Evolutionary conservation across 2,888 invertebrate species (phyloP), one percentile per base, ranked within the genome.

Genomic region (Uropetala carovei): DNA sequence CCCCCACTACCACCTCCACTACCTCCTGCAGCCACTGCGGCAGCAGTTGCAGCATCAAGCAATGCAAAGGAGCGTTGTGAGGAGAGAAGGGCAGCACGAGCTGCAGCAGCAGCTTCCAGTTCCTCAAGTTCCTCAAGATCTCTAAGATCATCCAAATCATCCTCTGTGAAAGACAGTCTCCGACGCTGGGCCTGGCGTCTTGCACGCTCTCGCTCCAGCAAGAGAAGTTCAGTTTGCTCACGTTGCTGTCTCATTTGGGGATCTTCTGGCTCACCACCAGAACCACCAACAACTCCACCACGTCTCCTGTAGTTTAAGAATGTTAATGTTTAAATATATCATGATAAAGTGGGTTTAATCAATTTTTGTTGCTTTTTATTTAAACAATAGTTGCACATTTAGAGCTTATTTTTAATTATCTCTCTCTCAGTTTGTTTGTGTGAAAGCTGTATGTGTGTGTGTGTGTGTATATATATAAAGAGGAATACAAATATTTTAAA

Each of bases 161-260:
- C 96, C 93, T 96, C 96, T 58, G 96, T 95, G 94, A 96, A 96
- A 3, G 96, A 96, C 30, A 96, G 94, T 93, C 96, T 95, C 58
- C 96, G 94, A 89, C 96, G 94, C 94, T 96, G 96, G 30, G 89
- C 89, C 43, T 56, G 64, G 43, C 89, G 89, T 68, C 89, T 89
- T 56, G 89, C 89, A n/a, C 89, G 89, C 56, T 89, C 89, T 68
- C 89, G 30, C 16, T 89, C 89, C 64, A 89, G 89, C 43, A 89
- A n/a, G 9, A 89, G 64, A 10, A 89, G 89, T 13, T 89, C 89
- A 43, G 89, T 64, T 89, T 89, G 89, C 43, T 89, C 89, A 68
- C 89, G 89, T n/a, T 89, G 89, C 64, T 89, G 89, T n/a, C 89
- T 89, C 16, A 64, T 89, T 89, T 89, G 89, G 0, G 89, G 89